These are phyloP conservation scores for Eumerus sabulonum DNA, from an alignment of 2,888 invertebrate species.

Conservation along the genomic window DNA sequence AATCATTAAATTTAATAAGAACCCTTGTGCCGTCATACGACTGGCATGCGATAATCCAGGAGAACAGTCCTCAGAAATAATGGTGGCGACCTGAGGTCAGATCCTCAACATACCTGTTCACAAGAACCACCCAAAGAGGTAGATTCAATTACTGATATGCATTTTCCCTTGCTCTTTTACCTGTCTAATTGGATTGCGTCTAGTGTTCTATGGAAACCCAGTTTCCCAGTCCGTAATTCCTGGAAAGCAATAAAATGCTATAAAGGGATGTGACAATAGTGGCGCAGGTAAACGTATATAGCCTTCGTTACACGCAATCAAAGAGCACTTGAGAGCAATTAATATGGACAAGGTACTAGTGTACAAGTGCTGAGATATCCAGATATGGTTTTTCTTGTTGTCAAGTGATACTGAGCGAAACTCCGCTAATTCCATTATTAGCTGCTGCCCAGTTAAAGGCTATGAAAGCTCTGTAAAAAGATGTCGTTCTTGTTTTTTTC, in stretches of 20 bases:
- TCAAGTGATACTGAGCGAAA: too few relatives aligned
- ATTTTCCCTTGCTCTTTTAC: not conserved
- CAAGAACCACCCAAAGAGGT: conserved; percentile 14
- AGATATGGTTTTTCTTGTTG: too few relatives aligned
- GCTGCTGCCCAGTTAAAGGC: conserved; percentile 35
- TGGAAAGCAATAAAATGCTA: conserved; percentile 13
- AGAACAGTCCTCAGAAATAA: not conserved
- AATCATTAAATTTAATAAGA: conserved; percentile 42
- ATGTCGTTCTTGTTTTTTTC: too few relatives aligned
- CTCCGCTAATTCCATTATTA: conserved; percentile 48
- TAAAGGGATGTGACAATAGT: conserved; percentile 5
- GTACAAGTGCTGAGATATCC: not conserved
- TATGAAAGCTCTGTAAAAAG: not conserved
- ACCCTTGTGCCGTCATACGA: conserved; percentile 16
- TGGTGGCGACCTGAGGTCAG: conserved; percentile 15
- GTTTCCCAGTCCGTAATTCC: conserved; percentile 38
- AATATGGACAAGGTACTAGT: conserved; percentile 16
- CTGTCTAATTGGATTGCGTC: too few relatives aligned
- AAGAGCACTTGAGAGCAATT: conserved; percentile 31
- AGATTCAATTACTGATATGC: too few relatives aligned
- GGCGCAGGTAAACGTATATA: conserved; percentile 11
- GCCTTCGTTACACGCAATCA: conserved; percentile 1
- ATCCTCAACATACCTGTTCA: not conserved
- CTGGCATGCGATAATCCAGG: conserved; percentile 29
- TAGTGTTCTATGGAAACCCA: conserved; percentile 33